Conservation (phyloP, 1,140 invertebrate species). For the Ooceraea biroi region DNA sequence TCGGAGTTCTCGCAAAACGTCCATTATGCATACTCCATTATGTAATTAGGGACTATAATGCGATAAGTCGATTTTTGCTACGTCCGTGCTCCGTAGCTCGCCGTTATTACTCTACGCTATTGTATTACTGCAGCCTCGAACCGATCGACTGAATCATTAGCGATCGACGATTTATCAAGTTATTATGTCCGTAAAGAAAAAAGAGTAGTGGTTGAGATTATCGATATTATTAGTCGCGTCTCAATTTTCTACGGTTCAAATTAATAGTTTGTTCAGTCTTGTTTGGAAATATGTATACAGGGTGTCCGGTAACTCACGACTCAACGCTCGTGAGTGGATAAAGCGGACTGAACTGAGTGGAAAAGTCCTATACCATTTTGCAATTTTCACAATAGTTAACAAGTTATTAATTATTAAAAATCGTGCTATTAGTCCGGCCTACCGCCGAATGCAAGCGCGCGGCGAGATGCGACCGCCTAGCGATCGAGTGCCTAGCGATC, state of each 20-base stretch:
- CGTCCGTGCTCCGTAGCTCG: not conserved
- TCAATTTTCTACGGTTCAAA: not conserved
- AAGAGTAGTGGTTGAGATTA: not conserved
- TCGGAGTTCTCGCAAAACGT: conserved; percentile 11
- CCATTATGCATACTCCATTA: conserved; percentile 14
- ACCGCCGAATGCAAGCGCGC: too few species aligned
- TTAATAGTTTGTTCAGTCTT: not conserved
- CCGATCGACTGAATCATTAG: not conserved
- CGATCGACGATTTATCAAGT: not conserved
- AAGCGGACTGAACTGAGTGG: too few species aligned
- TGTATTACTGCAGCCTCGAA: not conserved
- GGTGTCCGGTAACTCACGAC: too few species aligned
- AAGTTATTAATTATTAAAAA: too few species aligned
- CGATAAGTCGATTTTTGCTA: conserved; percentile 19
- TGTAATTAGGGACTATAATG: conserved; percentile 31
- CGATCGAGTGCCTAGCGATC: too few species aligned
- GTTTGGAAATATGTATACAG: not conserved
- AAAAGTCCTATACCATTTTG: too few species aligned
- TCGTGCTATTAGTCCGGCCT: too few species aligned
- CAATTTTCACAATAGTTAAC: too few species aligned
- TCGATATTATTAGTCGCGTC: not conserved
- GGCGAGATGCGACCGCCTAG: too few species aligned
- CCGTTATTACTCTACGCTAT: not conserved
- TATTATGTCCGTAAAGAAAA: not conserved
- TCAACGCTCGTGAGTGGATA: too few species aligned